A percentile compares a stretch with the other conserved stretches of the same genome.
These are phyloP conservation scores for Oxygymnocypris stewartii DNA, from an alignment of 2,113 vertebrate species.

Conservation along the genomic window DNA sequence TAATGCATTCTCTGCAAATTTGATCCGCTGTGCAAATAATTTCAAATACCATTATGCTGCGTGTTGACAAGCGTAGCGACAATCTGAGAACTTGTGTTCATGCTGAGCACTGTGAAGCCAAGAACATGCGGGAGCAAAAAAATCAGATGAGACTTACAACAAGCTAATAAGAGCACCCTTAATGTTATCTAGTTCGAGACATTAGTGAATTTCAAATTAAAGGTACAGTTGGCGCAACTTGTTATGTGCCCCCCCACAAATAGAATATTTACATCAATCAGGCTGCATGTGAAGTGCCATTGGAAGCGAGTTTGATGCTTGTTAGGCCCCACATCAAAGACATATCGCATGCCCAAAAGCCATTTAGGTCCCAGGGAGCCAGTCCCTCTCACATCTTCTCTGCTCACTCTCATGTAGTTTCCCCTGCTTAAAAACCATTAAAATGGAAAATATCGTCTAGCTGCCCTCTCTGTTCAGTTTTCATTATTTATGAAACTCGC, in stretches of 20 bases:
- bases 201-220: slow-evolving; percentile 78
- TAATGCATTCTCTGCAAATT: slow-evolving; percentile 72
- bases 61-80: slow-evolving; percentile 70
- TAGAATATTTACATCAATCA: slow-evolving; percentile 67
- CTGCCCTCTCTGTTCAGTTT: slow-evolving; percentile 64
- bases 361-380: slow-evolving; percentile 71
- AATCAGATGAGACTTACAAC: slow-evolving; percentile 5
- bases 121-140: slow-evolving; percentile 24
- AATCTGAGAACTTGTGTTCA: slow-evolving; percentile 70
- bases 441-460: slow-evolving; percentile 69
- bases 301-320: slow-evolving; percentile 68
- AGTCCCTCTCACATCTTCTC: slow-evolving; percentile 60
- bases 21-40: slow-evolving; percentile 75
- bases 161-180: slow-evolving; percentile 68
- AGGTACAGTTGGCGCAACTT: slow-evolving; percentile 73
- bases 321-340: slow-evolving; percentile 76
- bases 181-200: slow-evolving; percentile 67
- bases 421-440: slow-evolving; percentile 72
- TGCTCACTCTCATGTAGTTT: slow-evolving; percentile 60
- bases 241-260: slow-evolving; percentile 64
- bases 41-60: slow-evolving; percentile 69
- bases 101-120: slow-evolving; percentile 49
- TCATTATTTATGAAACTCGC: slow-evolving; percentile 70
- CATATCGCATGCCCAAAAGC: slow-evolving; percentile 69
- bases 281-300: slow-evolving; percentile 61